Evolutionary conservation across 2,113 vertebrate species (phyloP).

Genomic region (Gallinago media): DNA sequence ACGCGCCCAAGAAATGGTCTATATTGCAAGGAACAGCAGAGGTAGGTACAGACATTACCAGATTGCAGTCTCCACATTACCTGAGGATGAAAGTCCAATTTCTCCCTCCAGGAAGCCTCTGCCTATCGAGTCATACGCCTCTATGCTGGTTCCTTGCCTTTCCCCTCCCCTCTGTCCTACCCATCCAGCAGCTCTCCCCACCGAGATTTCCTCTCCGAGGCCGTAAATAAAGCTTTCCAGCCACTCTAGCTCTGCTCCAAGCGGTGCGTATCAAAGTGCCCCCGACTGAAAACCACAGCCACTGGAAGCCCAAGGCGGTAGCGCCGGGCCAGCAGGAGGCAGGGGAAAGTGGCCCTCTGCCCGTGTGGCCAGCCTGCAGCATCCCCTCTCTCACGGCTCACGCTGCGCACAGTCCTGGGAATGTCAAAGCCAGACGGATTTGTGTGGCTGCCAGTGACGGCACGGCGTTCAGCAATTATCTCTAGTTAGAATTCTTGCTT

Average conservation of each 20-base stretch:
- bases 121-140: neutral
- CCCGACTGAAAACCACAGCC: neutral
- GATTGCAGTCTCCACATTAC: neutral
- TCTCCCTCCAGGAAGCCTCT: neutral
- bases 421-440: neutral
- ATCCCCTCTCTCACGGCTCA: neutral
- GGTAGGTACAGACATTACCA: rapidly evolving
- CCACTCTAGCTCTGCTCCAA: neutral
- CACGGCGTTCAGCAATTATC: neutral
- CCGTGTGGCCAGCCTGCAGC: neutral
- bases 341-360: neutral
- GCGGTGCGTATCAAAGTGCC: neutral
- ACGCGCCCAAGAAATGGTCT: neutral
- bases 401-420: neutral
- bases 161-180: neutral
- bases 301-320: neutral
- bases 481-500: neutral
- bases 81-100: neutral
- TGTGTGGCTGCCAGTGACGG: neutral
- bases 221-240: neutral
- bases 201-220: neutral
- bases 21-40: neutral
- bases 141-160: neutral
- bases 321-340: neutral
- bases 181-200: neutral